Evolutionary conservation across 2,888 invertebrate genomes (phyloP).

Genomic region (Odontocolon sp.): DNA sequence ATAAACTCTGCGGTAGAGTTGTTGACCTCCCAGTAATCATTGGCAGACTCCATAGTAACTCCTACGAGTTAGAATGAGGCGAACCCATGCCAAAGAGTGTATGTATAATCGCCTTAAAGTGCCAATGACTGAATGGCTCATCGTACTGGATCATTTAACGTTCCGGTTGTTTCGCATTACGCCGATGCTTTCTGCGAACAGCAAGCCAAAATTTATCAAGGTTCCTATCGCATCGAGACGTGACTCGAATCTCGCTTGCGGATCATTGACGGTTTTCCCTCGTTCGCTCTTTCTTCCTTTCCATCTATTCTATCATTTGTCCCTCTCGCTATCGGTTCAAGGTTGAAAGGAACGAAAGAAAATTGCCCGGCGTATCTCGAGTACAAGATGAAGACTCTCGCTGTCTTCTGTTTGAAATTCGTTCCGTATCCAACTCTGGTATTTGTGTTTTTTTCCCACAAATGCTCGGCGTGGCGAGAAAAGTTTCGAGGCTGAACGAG

Average conservation of each 20-base stretch:
- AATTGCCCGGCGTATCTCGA: neutral
- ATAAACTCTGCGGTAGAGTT: no score
- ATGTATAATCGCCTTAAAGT: no score
- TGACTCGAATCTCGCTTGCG: slow-evolving; percentile 43
- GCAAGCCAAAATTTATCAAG: slow-evolving; percentile 22
- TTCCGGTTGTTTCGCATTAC: slow-evolving; percentile 24
- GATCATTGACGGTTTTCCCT: slow-evolving; percentile 28
- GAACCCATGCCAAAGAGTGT: no score
- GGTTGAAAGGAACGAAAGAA: neutral
- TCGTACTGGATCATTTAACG: slow-evolving; percentile 1
- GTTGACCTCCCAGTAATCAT: no score
- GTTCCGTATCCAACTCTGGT: no score
- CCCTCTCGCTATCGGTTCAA: neutral
- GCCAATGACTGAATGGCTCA: no score
- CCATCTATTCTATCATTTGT: neutral
- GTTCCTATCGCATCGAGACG: slow-evolving; percentile 31
- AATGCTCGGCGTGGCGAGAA: no score
- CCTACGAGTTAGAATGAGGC: no score
- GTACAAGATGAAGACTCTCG: neutral
- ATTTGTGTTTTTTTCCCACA: no score
- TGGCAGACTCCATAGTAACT: no score
- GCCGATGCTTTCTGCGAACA: neutral
- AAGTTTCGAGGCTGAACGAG: no score
- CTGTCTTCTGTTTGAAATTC: neutral
- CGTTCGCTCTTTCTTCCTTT: neutral